A percentile compares a stretch with the other conserved stretches of the same genome.
phyloP scores from a whole-genome alignment of 2,888 invertebrate species.

The Lochmaea crataegi region DNA sequence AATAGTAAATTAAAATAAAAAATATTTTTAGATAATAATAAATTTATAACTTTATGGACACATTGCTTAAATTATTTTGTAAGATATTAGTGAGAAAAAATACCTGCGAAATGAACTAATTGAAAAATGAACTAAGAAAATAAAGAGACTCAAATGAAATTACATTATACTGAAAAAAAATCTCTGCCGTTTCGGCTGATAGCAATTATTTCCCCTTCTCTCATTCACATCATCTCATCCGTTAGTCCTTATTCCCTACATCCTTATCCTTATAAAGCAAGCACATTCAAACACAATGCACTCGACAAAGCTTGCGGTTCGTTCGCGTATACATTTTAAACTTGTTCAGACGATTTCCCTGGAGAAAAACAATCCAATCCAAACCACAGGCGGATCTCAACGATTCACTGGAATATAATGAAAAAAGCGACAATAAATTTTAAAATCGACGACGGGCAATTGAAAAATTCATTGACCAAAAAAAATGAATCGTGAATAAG shows the following conservation, averaged over 20 bases:
- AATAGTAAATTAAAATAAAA: no score
- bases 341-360: conserved; percentile 38
- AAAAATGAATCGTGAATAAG: background rate
- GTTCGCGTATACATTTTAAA: conserved; percentile 29
- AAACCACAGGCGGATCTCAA: conserved; percentile 7
- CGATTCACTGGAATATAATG: background rate
- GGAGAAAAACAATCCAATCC: conserved; percentile 35
- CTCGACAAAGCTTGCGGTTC: conserved; percentile 27
- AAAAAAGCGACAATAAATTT: background rate
- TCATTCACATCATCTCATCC: conserved; percentile 5
- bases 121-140: background rate
- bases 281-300: conserved; percentile 34
- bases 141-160: background rate
- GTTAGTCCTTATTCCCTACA: conserved; percentile 14
- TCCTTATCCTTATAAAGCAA: conserved; percentile 23
- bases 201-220: conserved; percentile 9
- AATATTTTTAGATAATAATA: no score
- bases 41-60: no score
- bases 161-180: background rate
- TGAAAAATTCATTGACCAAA: background rate
- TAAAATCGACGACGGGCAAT: background rate
- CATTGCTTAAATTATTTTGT: no score
- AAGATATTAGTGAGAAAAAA: no score
- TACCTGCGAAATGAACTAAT: background rate
- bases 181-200: background rate